A percentile compares a stretch with the other conserved stretches of the same genome.
These are phyloP conservation scores for Latrodectus geometricus DNA, from an alignment of 1,140 invertebrate genomes.

Conservation along the genomic window DNA sequence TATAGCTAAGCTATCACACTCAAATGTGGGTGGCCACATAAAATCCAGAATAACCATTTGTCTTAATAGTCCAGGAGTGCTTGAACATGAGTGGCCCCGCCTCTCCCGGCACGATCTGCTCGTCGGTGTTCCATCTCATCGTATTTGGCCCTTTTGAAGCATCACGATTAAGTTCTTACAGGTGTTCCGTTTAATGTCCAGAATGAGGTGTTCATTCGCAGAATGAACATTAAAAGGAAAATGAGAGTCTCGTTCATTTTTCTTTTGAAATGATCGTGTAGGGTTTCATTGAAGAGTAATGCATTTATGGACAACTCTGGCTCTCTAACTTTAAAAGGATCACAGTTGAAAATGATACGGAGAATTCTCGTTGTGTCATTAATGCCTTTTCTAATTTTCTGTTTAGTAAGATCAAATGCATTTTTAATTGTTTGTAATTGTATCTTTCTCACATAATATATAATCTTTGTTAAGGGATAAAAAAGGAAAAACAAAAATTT, in stretches of 20 bases:
- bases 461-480: too few relatives aligned
- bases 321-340: too few relatives aligned
- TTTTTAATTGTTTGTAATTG: too few relatives aligned
- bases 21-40: slow-evolving; percentile 30
- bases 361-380: too few relatives aligned
- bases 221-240: slow-evolving; percentile 24
- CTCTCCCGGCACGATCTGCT: slow-evolving; percentile 34
- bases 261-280: slow-evolving; percentile 22
- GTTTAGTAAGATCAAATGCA: too few relatives aligned
- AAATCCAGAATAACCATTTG: slow-evolving; percentile 16
- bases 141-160: not conserved
- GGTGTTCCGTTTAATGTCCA: slow-evolving; percentile 39
- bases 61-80: slow-evolving; percentile 56
- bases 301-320: not conserved
- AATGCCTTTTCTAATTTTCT: too few relatives aligned
- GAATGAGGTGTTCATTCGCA: slow-evolving; percentile 55
- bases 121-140: slow-evolving; percentile 4
- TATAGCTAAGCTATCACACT: not conserved
- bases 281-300: slow-evolving; percentile 14
- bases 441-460: too few relatives aligned
- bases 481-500: too few relatives aligned
- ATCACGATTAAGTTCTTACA: slow-evolving; percentile 58
- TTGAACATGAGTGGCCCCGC: slow-evolving; percentile 54
- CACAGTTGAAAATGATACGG: too few relatives aligned
- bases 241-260: slow-evolving; percentile 8